These are phyloP conservation scores for Protonibea diacanthus DNA, from an alignment of 2,797 vertebrate species.

Conservation along the genomic window DNA sequence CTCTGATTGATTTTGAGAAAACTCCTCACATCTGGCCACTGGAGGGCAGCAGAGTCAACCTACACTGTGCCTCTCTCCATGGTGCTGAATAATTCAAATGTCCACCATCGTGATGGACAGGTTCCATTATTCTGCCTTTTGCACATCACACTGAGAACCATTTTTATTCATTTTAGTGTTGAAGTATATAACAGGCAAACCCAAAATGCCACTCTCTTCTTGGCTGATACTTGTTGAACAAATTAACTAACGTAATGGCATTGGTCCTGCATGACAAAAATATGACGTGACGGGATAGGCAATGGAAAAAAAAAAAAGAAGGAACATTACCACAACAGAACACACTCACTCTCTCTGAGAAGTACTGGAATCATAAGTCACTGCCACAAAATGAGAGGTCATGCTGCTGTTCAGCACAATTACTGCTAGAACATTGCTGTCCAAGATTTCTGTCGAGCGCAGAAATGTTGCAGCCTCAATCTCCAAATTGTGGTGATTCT, in stretches of 20 bases:
- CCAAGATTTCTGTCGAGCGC: not conserved
- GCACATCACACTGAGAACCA: not conserved
- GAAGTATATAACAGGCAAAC: not conserved
- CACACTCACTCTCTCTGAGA: not conserved
- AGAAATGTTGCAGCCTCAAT: not conserved
- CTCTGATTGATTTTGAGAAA: not conserved
- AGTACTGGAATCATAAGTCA: conserved; percentile 10
- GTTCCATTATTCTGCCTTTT: not conserved
- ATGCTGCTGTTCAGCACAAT: not conserved
- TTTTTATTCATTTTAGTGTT: not conserved
- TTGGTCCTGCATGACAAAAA: conserved; percentile 2
- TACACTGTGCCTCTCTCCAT: conserved; percentile 18
- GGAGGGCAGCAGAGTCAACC: conserved; percentile 41
- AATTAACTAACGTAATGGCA: not conserved
- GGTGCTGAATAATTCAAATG: conserved; percentile 38
- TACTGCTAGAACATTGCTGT: not conserved
- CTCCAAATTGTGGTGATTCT: conserved; percentile 12
- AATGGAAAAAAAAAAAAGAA: not conserved
- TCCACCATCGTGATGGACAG: not conserved
- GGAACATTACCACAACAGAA: not conserved
- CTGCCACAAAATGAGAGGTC: conserved; percentile 6
- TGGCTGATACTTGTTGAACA: not conserved
- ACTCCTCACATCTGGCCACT: conserved; percentile 22
- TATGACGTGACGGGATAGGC: not conserved
- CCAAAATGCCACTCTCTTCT: not conserved